Conservation (phyloP, 2,888 invertebrate species). For the Orchestes rusci region DNA sequence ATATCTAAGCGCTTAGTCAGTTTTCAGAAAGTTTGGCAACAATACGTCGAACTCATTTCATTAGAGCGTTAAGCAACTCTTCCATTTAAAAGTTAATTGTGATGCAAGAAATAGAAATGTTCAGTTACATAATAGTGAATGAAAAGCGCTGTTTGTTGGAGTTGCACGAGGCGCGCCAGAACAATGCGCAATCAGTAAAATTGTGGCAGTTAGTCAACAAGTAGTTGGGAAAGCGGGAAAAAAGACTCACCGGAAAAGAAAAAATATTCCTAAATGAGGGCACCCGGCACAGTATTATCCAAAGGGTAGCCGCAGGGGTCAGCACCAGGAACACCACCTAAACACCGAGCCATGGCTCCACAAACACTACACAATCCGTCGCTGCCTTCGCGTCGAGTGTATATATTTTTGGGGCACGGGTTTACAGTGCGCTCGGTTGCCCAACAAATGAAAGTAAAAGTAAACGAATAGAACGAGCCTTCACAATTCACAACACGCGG, state of each 20-base stretch:
- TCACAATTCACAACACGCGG: constrained; percentile 32
- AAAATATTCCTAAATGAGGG: constrained; percentile 38
- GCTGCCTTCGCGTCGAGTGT: constrained; percentile 40
- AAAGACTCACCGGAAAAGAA: constrained; percentile 32
- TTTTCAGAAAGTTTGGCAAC: constrained; percentile 4
- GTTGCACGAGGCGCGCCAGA: constrained; percentile 37
- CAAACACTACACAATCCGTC: constrained; percentile 33
- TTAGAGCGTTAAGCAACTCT: constrained; percentile 16
- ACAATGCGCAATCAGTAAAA: constrained; percentile 30
- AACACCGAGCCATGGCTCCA: constrained; percentile 39
- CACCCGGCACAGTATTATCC: constrained; percentile 38
- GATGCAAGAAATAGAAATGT: constrained; percentile 34
- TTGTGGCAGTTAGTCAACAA: constrained; percentile 20
- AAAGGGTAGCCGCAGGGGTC: constrained; percentile 34
- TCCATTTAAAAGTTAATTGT: constrained; percentile 19
- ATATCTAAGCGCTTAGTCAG: too few species aligned
- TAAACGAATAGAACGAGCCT: constrained; percentile 39
- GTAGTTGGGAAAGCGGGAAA: too few species aligned
- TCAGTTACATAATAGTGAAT: constrained; percentile 32
- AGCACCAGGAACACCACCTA: constrained; percentile 39
- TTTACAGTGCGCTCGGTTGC: constrained; percentile 42
- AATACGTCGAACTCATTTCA: constrained; percentile 13
- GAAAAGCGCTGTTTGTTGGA: constrained; percentile 28
- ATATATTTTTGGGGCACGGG: constrained; percentile 44
- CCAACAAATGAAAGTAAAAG: constrained; percentile 49